Base-by-base conservation (phyloP, 2,113 vertebrate genomes). In the Thalassoma bifasciatum region DNA sequence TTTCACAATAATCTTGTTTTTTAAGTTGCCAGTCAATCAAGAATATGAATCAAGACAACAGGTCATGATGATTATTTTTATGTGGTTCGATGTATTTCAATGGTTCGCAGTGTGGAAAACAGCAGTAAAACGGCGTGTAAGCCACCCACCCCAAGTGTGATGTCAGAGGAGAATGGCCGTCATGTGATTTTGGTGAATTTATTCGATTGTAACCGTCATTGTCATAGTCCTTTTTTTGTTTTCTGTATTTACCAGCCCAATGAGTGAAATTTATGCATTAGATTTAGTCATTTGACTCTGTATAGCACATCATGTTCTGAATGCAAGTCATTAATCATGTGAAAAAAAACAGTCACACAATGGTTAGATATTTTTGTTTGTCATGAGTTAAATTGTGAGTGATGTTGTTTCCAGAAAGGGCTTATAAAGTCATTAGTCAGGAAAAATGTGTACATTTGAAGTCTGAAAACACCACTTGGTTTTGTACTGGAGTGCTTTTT, bases 401-500 rank as follows among this genome's bases (percentile, higher is more conserved):
- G 81, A 65, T 30, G 75, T 90, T 86, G 81, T 73, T 77, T 85
- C 42, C 72, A 74, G 72, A 81, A 90, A 87, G 89, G 90, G 86
- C 91, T 92, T 79, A 37, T 77, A 52, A 83, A 72, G 81, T 84
- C 66, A 66, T 2, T 53, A 40, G 75, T 73, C 69, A 61, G 66
- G 71, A 36, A 13, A 47, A 52, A 42, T 10, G 52, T 52, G 72
- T 64, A 54, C 63, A 72, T 47, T 42, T 47, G 62, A 57, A 66
- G 67, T 71, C 72, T 46, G 77, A 79, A 46, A 22, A 74, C 68
- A 66, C 76, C 67, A 71, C 60, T 70, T 30, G 19, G 80, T 92
- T 92, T 90, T 86, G 75, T 93, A 85, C 87, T 89, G 88, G 89
- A 93, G 88, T 85, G 85, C 76, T 81, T 89, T 85, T 90, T 86